Conservation (phyloP, 2,888 invertebrate species). For the Callyntrura guangdongensis region DNA sequence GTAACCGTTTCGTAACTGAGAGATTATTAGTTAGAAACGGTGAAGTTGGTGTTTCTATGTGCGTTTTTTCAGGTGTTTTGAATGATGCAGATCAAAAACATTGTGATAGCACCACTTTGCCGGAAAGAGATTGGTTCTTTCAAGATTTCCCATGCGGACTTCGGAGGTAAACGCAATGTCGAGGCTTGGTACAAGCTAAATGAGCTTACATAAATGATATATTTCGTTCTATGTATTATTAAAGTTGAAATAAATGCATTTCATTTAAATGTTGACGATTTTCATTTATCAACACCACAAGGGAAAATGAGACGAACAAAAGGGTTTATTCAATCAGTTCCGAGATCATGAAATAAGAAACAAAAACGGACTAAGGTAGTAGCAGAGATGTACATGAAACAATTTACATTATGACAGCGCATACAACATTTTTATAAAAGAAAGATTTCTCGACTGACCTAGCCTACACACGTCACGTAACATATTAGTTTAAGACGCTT, state of each 20-base stretch:
- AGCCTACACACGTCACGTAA: background rate
- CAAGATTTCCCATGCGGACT: slow-evolving; percentile 54
- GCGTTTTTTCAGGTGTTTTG: no score
- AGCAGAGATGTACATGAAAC: background rate
- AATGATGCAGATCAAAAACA: no score
- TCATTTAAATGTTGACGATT: background rate
- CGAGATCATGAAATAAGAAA: background rate
- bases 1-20: no score
- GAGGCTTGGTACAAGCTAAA: background rate
- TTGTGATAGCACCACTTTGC: background rate
- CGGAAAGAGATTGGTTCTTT: background rate
- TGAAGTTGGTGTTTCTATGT: no score
- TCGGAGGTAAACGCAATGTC: background rate
- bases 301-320: background rate
- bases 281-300: slow-evolving; percentile 45
- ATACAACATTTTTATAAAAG: background rate
- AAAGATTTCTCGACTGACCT: background rate
- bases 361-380: no score
- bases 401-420: background rate
- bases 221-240: slow-evolving; percentile 29
- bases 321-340: background rate
- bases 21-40: no score
- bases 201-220: background rate
- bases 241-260: slow-evolving; percentile 59
- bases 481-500: no score